Evolutionary conservation across 2,113 vertebrate species (phyloP).

Genomic region (Chamaea fasciata): DNA sequence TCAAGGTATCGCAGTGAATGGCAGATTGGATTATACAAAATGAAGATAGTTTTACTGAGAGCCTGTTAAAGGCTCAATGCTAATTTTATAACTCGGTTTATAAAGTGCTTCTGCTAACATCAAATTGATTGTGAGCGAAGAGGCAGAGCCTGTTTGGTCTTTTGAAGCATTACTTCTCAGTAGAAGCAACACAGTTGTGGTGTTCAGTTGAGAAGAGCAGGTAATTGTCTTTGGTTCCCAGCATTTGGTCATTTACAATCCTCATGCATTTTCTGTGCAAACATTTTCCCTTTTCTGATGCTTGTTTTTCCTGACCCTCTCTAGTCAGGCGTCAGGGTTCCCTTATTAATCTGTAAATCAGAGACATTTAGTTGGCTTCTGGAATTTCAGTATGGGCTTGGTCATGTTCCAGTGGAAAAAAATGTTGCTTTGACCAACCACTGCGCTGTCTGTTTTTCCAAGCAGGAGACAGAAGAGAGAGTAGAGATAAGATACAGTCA

Average conservation of each 20-base stretch:
- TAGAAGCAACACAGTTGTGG: neutral
- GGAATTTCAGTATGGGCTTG: slow-evolving; percentile 49
- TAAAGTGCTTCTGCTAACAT: neutral
- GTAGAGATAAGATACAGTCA: slow-evolving; percentile 40
- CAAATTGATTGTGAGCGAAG: neutral
- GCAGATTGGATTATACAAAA: neutral
- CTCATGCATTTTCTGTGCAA: slow-evolving; percentile 57
- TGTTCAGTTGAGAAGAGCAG: neutral
- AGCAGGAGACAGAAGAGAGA: slow-evolving; percentile 49
- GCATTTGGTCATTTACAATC: neutral
- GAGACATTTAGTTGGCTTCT: slow-evolving; percentile 61
- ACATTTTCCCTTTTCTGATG: slow-evolving; percentile 47
- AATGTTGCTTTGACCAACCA: slow-evolving; percentile 57
- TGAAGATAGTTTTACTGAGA: slow-evolving; percentile 13
- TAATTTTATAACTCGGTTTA: neutral
- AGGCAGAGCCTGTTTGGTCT: neutral
- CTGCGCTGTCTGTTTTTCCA: slow-evolving; percentile 67
- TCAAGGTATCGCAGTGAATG: neutral
- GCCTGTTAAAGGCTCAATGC: neutral
- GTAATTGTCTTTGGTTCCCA: neutral
- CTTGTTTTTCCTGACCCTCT: slow-evolving; percentile 56
- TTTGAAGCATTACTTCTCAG: neutral
- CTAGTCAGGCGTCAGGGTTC: slow-evolving; percentile 38
- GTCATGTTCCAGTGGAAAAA: slow-evolving; percentile 48
- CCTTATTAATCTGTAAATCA: slow-evolving; percentile 71